These are phyloP conservation scores for Lepidocyrtoides sp. DNA, from an alignment of 2,888 invertebrate genomes.

Conservation along the genomic window DNA sequence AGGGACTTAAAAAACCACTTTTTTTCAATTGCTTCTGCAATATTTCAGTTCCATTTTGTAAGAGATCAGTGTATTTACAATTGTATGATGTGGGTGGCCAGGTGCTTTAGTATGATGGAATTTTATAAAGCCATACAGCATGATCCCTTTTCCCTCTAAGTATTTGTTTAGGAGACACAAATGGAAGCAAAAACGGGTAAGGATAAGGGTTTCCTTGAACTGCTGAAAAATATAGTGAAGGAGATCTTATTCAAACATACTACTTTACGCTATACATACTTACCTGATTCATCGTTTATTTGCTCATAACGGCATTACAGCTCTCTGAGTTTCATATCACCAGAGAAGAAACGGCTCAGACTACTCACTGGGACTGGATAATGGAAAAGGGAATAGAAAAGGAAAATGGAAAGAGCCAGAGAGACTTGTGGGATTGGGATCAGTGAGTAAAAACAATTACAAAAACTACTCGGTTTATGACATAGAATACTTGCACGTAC, in stretches of 20 bases:
- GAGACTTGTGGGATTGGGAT: conserved; percentile 35
- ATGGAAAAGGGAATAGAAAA: background rate
- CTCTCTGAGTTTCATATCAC: background rate
- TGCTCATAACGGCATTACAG: background rate
- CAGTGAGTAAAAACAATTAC: conserved; percentile 45
- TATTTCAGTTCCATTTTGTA: background rate
- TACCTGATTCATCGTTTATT: background rate
- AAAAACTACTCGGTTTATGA: conserved; percentile 8
- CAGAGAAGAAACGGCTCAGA: background rate
- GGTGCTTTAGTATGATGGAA: conserved; percentile 43
- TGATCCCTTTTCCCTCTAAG: background rate
- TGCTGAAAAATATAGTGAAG: background rate
- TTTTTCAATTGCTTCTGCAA: conserved; percentile 41
- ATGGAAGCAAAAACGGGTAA: background rate
- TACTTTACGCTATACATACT: conserved; percentile 12
- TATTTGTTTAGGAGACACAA: conserved; percentile 17
- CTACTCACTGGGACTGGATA: background rate
- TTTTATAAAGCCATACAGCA: background rate
- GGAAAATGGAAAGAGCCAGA: background rate
- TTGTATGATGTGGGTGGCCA: conserved; percentile 17
- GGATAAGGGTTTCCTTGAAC: conserved; percentile 4
- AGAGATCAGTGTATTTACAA: conserved; percentile 8
- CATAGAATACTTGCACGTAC: background rate
- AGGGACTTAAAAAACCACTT: background rate
- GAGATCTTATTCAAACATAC: conserved; percentile 5